These are phyloP conservation scores for Siphamia tubifer DNA, from an alignment of 2,113 vertebrate species.

Conservation along the genomic window DNA sequence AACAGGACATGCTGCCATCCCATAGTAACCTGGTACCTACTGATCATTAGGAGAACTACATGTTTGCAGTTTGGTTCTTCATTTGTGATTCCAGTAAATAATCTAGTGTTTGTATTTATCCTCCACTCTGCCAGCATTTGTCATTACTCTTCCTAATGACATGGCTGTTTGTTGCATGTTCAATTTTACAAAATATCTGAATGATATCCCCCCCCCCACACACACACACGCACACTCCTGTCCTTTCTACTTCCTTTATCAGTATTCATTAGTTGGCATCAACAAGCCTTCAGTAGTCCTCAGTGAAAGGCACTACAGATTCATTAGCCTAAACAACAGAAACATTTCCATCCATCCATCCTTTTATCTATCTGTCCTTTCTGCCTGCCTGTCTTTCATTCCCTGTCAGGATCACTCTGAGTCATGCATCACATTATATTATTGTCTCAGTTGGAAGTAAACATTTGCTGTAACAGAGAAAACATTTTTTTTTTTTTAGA, in stretches of 20 bases:
- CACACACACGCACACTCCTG: too few species aligned
- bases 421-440: constrained; percentile 11
- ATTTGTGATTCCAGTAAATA: too few species aligned
- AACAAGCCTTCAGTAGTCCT: constrained; percentile 1
- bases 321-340: constrained; percentile 14
- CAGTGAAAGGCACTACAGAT: constrained; percentile 3
- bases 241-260: not conserved
- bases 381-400: not conserved
- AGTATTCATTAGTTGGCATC: not conserved
- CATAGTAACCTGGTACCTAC: too few species aligned
- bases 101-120: too few species aligned
- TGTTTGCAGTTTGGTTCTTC: too few species aligned
- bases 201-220: too few species aligned
- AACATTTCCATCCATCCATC: constrained; percentile 2
- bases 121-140: too few species aligned
- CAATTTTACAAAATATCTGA: not conserved
- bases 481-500: too few species aligned
- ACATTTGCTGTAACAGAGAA: not conserved
- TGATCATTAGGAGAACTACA: too few species aligned
- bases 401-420: constrained; percentile 7
- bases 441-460: not conserved
- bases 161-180: not conserved
- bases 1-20: too few species aligned
- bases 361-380: not conserved
- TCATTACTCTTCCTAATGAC: not conserved